Base-by-base conservation (phyloP, 92 coral and sea anemone species). In the Porites lobata region DNA sequence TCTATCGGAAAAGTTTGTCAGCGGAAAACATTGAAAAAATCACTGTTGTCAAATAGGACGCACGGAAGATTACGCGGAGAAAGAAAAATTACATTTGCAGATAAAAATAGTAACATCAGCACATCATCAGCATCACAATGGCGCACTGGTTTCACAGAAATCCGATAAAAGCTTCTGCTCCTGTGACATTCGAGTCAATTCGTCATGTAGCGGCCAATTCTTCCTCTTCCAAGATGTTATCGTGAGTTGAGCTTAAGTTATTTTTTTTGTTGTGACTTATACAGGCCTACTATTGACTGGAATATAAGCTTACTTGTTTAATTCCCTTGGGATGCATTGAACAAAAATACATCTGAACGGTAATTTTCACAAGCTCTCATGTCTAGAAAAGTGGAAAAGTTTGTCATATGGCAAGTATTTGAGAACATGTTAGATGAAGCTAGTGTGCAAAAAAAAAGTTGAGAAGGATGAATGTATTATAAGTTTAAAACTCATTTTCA, bases 71-170 rank as follows among this genome's bases (percentile, higher is more conserved):
- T 10, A 56, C 13, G 61, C 15, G 2, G 61, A 14, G 11, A 56
- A 56, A 56, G 13, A 56, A 10, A 75, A 21, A 50, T 21, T 87
- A 17, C 77, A 52, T 61, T 20, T 0, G 58, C 38, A 57, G 68
- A 90, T 91, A 88, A 85, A 93, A 90, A 95, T 93, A 95, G 91
- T 2, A 74, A 84, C 22, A 74, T 12, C 47, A 4, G 47, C 47
- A 38, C 47, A 38, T 29, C 47, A 38, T 38, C 47, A 38, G 47
- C 47, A 38, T 38, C 57, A 65, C 91, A 86, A 52, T 98, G 99
- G 98, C 99, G 94, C 98, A 98, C 81, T 98, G 99, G 99, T 98
- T 98, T 92, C 99, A 98, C 77, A 90, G 99, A 87, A 98, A 98
- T 79, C 98, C 99, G 1, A 93, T 98, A 68, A 98, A 98, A 87